phyloP scores from a whole-genome alignment of 1,140 invertebrate genomes.

The Drosophila mojavensis region DNA sequence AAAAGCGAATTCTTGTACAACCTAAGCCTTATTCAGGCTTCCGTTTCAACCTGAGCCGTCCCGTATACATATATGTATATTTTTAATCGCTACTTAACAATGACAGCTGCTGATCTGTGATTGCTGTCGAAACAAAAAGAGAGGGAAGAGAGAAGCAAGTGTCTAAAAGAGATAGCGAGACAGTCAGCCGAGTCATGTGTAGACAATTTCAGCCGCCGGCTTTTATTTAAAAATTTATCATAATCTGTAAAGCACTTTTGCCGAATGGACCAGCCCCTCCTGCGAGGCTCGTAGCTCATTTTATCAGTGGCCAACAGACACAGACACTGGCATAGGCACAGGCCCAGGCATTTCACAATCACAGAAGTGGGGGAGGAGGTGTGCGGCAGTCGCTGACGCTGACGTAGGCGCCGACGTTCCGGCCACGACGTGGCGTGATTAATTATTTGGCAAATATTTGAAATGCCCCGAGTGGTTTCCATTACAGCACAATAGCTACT shows the following conservation, averaged over 20 bases:
- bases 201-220: conserved; percentile 60
- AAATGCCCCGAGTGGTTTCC: conserved; percentile 44
- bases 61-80: too few relatives aligned
- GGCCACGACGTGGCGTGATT: conserved; percentile 68
- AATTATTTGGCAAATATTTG: conserved; percentile 79
- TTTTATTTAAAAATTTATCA: conserved; percentile 72
- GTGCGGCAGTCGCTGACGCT: conserved; percentile 26
- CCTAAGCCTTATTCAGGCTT: neutral
- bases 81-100: neutral
- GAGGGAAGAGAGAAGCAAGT: neutral
- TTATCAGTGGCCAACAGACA: conserved; percentile 46
- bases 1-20: too few relatives aligned
- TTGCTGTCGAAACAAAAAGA: conserved; percentile 14
- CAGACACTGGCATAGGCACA: neutral
- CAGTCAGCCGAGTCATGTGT: conserved; percentile 21
- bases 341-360: neutral
- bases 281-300: conserved; percentile 32
- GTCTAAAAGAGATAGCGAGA: neutral
- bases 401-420: conserved; percentile 45
- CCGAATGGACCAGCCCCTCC: neutral
- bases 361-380: conserved; percentile 1
- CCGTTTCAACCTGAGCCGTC: neutral
- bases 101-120: neutral
- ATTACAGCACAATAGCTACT: conserved; percentile 22
- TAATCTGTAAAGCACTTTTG: conserved; percentile 45